These are phyloP conservation scores for Psilopogon haemacephalus DNA, from an alignment of 2,113 vertebrate genomes.

Conservation along the genomic window DNA sequence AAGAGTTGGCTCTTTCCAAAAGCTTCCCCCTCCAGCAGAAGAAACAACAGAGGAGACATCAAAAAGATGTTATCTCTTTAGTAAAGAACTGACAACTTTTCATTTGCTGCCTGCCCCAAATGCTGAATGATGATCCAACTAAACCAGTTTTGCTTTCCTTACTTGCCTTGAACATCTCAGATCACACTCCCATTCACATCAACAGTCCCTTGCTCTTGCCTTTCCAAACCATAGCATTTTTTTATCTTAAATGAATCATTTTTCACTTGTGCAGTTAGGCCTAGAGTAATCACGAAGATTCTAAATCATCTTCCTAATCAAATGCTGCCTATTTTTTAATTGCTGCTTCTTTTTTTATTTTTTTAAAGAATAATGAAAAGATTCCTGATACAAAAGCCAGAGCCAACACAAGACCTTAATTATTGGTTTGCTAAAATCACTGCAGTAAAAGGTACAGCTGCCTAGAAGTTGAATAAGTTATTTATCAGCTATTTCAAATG, in stretches of 20 bases:
- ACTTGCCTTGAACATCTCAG: background rate
- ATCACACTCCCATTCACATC: background rate
- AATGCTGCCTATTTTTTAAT: background rate
- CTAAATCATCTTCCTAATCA: background rate
- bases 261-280: background rate
- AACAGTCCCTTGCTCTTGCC: background rate
- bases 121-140: background rate
- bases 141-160: background rate
- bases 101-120: background rate
- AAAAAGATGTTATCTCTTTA: background rate
- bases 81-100: background rate
- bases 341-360: background rate
- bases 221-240: background rate
- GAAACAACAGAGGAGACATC: background rate
- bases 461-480: background rate
- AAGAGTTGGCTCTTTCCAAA: background rate
- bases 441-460: background rate
- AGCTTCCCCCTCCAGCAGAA: constrained; percentile 1
- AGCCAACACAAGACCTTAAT: background rate
- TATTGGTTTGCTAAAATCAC: background rate
- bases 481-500: background rate
- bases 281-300: background rate
- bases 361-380: background rate
- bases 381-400: background rate
- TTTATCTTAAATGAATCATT: background rate